Evolutionary conservation across 2,797 vertebrate genomes (phyloP).

Genomic region (Eutrigla gurnardus): DNA sequence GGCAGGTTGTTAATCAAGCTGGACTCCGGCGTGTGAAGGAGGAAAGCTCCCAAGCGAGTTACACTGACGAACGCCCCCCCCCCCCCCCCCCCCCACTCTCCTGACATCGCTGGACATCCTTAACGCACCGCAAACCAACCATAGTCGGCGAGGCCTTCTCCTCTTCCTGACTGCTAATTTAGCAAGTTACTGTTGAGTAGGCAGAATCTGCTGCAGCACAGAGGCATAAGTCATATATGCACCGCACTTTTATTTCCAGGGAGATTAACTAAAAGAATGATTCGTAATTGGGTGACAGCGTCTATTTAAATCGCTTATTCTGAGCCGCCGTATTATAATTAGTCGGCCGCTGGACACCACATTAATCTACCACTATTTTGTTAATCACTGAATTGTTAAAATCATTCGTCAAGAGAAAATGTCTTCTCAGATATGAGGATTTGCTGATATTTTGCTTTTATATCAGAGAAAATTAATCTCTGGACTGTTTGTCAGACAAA

Average conservation of each 20-base stretch:
- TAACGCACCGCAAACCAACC: slow-evolving; percentile 64
- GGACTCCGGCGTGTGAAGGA: slow-evolving; percentile 58
- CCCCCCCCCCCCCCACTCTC: no score
- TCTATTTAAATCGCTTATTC: slow-evolving; percentile 2
- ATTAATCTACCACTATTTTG: neutral
- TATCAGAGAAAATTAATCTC: neutral
- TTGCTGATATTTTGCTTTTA: neutral
- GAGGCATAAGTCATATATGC: slow-evolving; percentile 42
- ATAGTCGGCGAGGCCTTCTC: slow-evolving; percentile 3
- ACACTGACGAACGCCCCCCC: slow-evolving; percentile 37
- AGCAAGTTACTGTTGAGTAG: slow-evolving; percentile 49
- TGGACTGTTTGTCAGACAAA: neutral
- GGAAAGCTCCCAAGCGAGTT: slow-evolving; percentile 67
- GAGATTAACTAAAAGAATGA: slow-evolving; percentile 24
- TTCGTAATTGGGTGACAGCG: neutral
- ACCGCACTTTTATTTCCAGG: neutral
- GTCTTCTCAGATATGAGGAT: rapidly evolving
- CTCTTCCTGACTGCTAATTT: slow-evolving; percentile 42
- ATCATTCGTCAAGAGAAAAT: neutral
- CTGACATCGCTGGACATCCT: slow-evolving; percentile 63
- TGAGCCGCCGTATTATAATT: neutral
- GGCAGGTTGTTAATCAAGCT: slow-evolving; percentile 83
- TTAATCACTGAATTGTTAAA: neutral
- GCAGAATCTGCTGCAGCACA: slow-evolving; percentile 47
- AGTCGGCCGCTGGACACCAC: neutral